Evolutionary conservation across 2,113 vertebrate species (phyloP), one percentile per base, ranked within the genome.

Genomic region (Alaudala cheleensis): DNA sequence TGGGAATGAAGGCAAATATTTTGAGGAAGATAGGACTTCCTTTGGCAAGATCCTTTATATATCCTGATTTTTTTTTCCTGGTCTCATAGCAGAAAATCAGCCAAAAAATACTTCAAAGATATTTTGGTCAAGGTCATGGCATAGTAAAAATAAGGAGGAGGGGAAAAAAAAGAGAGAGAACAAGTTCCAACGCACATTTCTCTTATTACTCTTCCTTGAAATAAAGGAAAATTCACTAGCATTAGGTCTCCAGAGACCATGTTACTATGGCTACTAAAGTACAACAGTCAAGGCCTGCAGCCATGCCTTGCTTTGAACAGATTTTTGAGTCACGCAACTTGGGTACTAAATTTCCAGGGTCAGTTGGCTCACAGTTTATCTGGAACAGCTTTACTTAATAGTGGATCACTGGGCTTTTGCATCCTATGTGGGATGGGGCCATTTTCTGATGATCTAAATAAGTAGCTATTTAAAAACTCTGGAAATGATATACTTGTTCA

Each of bases 301-400:
- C 94, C 94, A 95, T 96, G 91, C 88, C 92, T 97, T 93, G 93
- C 96, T 97, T 97, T 96, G 96, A 97, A 97, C 96, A 92, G 95
- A 97, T 97, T 97, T 97, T 97, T 60, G 2, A 98, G 98, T 99
- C 98, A 99, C 98, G 98, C 98, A 98, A 99, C 96, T 96, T 90
- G 95, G 97, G 97, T 97, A 97, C 96, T 93, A 67, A 96, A 98
- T 98, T 97, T 97, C 97, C 97, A 98, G 91, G 95, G 97, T 98
- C 98, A 98, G 83, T 97, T 97, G 98, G 93, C 95, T 98, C 71
- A 11, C 95, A 95, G 93, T 98, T 98, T 97, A 95, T 96, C 88
- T 95, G 94, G 96, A 97, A 87, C 83, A 61, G 92, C 84, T 93
- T 97, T 86, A 96, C 95, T 97, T 98, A 97, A 97, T 85, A 93